Evolutionary conservation across 1,140 invertebrate genomes (phyloP).

Genomic region (Acromyrmex charruanus): DNA sequence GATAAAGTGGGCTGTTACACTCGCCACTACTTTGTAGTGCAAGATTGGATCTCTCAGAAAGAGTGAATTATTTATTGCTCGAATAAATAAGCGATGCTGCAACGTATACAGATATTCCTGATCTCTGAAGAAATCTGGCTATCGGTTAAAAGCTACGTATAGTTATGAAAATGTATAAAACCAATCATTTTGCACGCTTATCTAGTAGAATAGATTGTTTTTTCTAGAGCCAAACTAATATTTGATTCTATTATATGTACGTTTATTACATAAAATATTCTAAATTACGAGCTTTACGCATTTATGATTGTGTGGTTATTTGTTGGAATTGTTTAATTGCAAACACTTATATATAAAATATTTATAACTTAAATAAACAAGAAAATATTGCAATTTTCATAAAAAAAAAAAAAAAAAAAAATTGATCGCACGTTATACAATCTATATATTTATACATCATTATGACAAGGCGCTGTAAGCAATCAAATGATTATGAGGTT

Average conservation of each 20-base stretch:
- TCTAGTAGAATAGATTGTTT: conserved; percentile 6
- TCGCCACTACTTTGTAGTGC: conserved; percentile 48
- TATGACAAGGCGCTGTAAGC: neutral
- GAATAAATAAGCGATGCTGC: conserved; percentile 43
- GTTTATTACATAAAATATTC: neutral
- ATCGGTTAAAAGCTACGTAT: neutral
- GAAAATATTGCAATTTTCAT: neutral
- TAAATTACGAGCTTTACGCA: neutral
- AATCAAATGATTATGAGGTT: neutral
- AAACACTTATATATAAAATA: neutral
- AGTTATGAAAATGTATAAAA: neutral
- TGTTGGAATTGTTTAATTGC: neutral
- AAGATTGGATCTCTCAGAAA: conserved; percentile 26
- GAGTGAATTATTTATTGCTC: conserved; percentile 50
- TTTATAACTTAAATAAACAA: neutral
- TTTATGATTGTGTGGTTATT: neutral
- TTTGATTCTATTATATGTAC: neutral
- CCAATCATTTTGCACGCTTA: neutral
- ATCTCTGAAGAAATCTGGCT: neutral
- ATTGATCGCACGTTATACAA: neutral
- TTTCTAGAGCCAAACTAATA: neutral
- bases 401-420: neutral
- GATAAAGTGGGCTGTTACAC: conserved; percentile 48
- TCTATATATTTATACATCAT: neutral
- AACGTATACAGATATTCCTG: neutral